Percentiles rank a stretch among this genome's conserved stretches.
These are phyloP conservation scores for Polyommatus iphigenia DNA, from an alignment of 2,888 invertebrate genomes.

Conservation along the genomic window DNA sequence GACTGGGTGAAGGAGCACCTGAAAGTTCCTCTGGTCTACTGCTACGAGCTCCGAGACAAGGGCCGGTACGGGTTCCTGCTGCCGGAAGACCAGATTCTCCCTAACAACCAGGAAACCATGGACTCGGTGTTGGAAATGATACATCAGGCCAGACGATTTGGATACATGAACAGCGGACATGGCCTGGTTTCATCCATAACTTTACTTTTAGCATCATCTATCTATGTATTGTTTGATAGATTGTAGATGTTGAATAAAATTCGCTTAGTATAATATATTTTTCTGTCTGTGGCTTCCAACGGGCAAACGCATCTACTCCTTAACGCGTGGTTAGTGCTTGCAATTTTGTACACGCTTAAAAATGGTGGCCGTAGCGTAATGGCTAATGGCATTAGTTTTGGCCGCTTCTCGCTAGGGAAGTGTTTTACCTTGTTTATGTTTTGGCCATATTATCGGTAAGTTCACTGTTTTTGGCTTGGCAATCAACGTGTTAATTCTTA, in stretches of 20 bases:
- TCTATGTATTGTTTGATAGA: slow-evolving; percentile 18
- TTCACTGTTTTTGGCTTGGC: too few relatives aligned
- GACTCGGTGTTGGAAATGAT: slow-evolving; percentile 65
- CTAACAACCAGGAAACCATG: slow-evolving; percentile 82
- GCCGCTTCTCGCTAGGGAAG: too few relatives aligned
- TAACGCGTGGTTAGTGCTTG: too few relatives aligned
- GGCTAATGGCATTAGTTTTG: too few relatives aligned
- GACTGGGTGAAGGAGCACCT: slow-evolving; percentile 88
- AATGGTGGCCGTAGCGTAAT: too few relatives aligned
- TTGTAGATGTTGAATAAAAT: neutral
- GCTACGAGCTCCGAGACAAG: slow-evolving; percentile 85
- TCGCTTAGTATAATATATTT: neutral
- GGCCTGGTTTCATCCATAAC: slow-evolving; percentile 25
- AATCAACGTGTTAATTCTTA: too few relatives aligned
- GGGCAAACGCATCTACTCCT: too few relatives aligned
- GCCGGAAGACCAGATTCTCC: slow-evolving; percentile 83
- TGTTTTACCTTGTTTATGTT: too few relatives aligned
- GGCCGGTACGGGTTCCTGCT: slow-evolving; percentile 85
- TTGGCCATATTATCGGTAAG: too few relatives aligned
- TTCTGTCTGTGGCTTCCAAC: too few relatives aligned
- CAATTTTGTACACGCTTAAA: too few relatives aligned
- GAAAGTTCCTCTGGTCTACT: slow-evolving; percentile 83
- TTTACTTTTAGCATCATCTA: neutral
- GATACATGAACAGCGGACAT: slow-evolving; percentile 51
- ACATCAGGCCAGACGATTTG: slow-evolving; percentile 60